Evolutionary conservation across 1,140 invertebrate genomes (phyloP), one percentile per base, ranked within the genome.

Genomic region (Drosophila trapezifrons): DNA sequence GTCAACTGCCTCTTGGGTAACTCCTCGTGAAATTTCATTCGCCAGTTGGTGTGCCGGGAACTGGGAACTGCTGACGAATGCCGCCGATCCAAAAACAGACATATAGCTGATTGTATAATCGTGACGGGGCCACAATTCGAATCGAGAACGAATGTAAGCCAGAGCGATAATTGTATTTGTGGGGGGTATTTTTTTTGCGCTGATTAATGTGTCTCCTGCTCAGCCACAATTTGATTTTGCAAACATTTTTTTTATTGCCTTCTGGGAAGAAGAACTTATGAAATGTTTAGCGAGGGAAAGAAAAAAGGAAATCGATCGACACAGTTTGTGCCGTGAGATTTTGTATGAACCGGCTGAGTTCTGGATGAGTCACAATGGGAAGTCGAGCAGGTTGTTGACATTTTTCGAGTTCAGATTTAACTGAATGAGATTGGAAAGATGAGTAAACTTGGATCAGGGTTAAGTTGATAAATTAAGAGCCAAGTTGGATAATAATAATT

Each of bases 1-100:
- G 85, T 89, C 85, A 89, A 79, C 78, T 81, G 85, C 85, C 85
- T 89, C 72, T 87, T 71, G 54, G 82, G 57, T 62, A 74, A 55
- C 62, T 77, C 25, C 62, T 77, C 25, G 55, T 67, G 64, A 73
- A 80, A 77, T 86, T 82, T 66, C 52, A 73, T 77, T 80, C 82
- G 65, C 29, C 64, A 78, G 69, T 65, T 67, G 63, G 47, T 67
- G 55, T 25, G 45, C 46, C 46, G 47, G 32, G 49, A 35, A 52
- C 49, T 52, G 47, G 43, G 56, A 83, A 75, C 38, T 64, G 84
- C 84, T 89, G 79, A 87, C 83, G 73, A 87, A 89, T 87, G 79
- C 79, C 78, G 47, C 72, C 78, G 54, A 60, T 83, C 35, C 58
- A 13, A 75, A 67, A 70, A 70, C 63, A 71, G 15, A 43, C 37